These are phyloP conservation scores for Hymenochirus boettgeri DNA, from an alignment of 2,113 vertebrate species.

Conservation along the genomic window DNA sequence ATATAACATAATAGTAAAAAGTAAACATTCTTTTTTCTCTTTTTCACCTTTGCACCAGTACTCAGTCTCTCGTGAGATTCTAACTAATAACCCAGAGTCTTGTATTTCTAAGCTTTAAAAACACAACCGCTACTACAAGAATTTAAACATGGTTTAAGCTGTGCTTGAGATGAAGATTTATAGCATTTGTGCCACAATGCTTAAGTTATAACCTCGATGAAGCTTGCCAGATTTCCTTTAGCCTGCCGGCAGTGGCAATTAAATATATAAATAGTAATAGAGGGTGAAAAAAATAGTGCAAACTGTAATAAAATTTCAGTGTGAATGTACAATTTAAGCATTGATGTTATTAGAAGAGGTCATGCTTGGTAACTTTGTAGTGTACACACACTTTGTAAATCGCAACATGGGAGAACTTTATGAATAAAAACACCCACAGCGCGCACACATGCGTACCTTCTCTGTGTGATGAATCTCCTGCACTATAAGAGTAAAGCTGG, in stretches of 20 bases:
- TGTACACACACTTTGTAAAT: too few relatives aligned
- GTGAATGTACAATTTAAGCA: too few relatives aligned
- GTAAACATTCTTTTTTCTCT: slow-evolving; percentile 24
- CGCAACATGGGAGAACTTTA: too few relatives aligned
- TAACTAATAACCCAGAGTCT: slow-evolving; percentile 9
- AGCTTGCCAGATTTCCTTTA: neutral
- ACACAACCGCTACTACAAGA: slow-evolving; percentile 4
- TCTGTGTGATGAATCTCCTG: too few relatives aligned
- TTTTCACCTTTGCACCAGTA: slow-evolving; percentile 34
- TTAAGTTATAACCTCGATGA: neutral
- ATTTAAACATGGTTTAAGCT: neutral
- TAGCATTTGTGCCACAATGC: neutral
- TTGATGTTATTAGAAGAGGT: too few relatives aligned
- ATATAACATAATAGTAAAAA: slow-evolving; percentile 20
- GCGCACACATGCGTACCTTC: too few relatives aligned
- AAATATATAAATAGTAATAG: slow-evolving; percentile 1
- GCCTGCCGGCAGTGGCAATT: neutral
- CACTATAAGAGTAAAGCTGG: too few relatives aligned
- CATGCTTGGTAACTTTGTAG: too few relatives aligned
- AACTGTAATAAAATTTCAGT: too few relatives aligned
- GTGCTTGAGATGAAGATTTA: neutral
- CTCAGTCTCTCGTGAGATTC: slow-evolving; percentile 6
- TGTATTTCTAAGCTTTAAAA: slow-evolving; percentile 7
- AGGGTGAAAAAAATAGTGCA: too few relatives aligned
- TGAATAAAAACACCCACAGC: too few relatives aligned